Evolutionary conservation across 2,113 vertebrate species (phyloP).

Genomic region (Gobius niger): DNA sequence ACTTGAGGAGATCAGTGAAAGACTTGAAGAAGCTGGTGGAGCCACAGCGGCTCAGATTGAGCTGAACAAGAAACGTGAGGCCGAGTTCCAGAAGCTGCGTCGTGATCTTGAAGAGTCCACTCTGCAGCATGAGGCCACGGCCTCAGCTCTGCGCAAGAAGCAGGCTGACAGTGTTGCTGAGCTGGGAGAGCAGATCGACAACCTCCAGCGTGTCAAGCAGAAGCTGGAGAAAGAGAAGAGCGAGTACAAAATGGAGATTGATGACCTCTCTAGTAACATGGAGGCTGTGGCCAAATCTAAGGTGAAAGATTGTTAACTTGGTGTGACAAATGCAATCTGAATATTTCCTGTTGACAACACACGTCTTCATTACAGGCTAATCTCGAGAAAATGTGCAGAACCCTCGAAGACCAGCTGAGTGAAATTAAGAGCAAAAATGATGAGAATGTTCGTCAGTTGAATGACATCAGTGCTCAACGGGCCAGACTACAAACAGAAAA

Average conservation of each 20-base stretch:
- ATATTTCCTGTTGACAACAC: neutral
- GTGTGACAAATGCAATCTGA: neutral
- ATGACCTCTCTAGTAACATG: constrained; percentile 69
- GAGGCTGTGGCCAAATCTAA: constrained; percentile 77
- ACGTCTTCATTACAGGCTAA: constrained; percentile 72
- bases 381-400: constrained; percentile 87
- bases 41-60: constrained; percentile 72
- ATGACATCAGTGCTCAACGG: constrained; percentile 52
- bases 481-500: constrained; percentile 68
- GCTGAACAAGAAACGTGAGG: constrained; percentile 72
- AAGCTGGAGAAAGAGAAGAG: constrained; percentile 71
- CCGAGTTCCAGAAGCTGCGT: constrained; percentile 69
- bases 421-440: constrained; percentile 80
- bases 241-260: constrained; percentile 71
- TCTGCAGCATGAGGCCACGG: constrained; percentile 68
- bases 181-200: constrained; percentile 66
- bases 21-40: constrained; percentile 72
- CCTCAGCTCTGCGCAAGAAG: constrained; percentile 72
- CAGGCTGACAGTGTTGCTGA: constrained; percentile 64
- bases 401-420: constrained; percentile 88
- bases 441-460: constrained; percentile 65
- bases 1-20: constrained; percentile 84
- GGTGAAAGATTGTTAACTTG: constrained; percentile 41
- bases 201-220: constrained; percentile 68
- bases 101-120: constrained; percentile 70